phyloP scores from a whole-genome alignment of 1,140 invertebrate species.

The Drepana arcuata region DNA sequence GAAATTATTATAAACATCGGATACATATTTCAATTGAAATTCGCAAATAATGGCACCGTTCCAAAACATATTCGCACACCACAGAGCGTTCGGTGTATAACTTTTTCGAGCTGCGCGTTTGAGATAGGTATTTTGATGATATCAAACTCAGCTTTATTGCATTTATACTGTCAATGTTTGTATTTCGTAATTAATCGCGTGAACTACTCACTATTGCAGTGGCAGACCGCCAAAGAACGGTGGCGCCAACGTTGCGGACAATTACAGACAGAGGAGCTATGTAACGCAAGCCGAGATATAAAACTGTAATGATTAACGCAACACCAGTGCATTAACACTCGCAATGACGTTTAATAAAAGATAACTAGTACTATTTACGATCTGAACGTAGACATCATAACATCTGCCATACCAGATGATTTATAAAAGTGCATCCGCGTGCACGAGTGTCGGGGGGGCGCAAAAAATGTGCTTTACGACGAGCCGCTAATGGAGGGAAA shows the following conservation, averaged over 20 bases:
- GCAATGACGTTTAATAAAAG: no score
- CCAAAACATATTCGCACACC: conserved; percentile 19
- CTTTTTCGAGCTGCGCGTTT: conserved; percentile 9
- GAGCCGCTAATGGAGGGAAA: conserved; percentile 13
- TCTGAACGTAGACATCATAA: no score
- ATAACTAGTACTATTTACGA: no score
- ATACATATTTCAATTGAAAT: conserved; percentile 17
- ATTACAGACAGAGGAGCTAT: conserved; percentile 38
- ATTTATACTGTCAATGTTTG: conserved; percentile 19
- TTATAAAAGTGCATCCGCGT: no score
- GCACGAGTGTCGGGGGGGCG: no score
- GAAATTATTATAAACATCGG: conserved; percentile 28
- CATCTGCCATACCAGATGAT: not conserved
- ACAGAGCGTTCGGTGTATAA: conserved; percentile 9
- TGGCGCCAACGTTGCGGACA: conserved; percentile 46
- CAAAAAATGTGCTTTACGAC: not conserved
- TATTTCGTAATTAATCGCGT: conserved; percentile 29
- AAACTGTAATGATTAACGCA: conserved; percentile 41
- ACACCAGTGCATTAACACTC: conserved; percentile 20
- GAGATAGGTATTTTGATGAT: conserved; percentile 17
- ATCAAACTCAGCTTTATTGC: conserved; percentile 27
- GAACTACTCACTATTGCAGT: conserved; percentile 27
- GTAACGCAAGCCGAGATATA: conserved; percentile 43
- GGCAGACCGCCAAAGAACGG: conserved; percentile 44
- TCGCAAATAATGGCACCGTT: conserved; percentile 17